phyloP scores from a whole-genome alignment of 2,888 invertebrate genomes.

The Crossocerus cetratus region DNA sequence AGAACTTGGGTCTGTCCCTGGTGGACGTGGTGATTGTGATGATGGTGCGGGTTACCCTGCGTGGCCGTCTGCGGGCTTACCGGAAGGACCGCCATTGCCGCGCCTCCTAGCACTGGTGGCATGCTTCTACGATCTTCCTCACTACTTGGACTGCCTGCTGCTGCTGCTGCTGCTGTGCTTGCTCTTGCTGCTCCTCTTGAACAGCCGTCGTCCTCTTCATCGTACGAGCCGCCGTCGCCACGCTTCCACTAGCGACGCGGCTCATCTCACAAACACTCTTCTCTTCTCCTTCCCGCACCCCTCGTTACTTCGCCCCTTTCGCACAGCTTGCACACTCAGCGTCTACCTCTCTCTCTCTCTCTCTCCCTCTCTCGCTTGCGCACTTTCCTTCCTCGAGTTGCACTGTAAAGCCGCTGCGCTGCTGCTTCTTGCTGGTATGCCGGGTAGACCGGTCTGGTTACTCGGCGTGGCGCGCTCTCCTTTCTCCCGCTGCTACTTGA shows the following conservation, averaged over 20 bases:
- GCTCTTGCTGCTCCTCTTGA: too few relatives aligned
- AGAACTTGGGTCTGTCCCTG: conserved; percentile 69
- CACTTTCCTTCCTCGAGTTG: too few relatives aligned
- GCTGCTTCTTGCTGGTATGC: too few relatives aligned
- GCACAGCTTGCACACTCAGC: background rate
- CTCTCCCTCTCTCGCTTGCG: background rate
- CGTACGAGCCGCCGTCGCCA: conserved; percentile 45
- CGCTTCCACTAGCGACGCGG: conserved; percentile 29
- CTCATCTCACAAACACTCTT: conserved; percentile 43
- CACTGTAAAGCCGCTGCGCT: background rate
- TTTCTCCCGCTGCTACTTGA: conserved; percentile 5
- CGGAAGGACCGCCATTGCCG: conserved; percentile 77
- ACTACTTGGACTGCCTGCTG: conserved; percentile 15
- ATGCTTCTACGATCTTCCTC: conserved; percentile 62
- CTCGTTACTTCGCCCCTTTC: too few relatives aligned
- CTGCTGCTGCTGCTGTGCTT: background rate
- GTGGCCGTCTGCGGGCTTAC: conserved; percentile 76
- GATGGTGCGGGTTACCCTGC: conserved; percentile 71
- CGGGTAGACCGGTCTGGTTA: too few relatives aligned
- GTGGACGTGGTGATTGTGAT: conserved; percentile 59
- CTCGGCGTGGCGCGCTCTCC: background rate
- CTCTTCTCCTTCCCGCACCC: background rate
- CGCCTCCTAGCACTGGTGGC: conserved; percentile 76
- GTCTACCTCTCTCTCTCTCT: background rate
- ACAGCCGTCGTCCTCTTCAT: conserved; percentile 47